These are phyloP conservation scores for Thamnophis sirtalis DNA, from an alignment of 2,113 vertebrate species.

Conservation along the genomic window DNA sequence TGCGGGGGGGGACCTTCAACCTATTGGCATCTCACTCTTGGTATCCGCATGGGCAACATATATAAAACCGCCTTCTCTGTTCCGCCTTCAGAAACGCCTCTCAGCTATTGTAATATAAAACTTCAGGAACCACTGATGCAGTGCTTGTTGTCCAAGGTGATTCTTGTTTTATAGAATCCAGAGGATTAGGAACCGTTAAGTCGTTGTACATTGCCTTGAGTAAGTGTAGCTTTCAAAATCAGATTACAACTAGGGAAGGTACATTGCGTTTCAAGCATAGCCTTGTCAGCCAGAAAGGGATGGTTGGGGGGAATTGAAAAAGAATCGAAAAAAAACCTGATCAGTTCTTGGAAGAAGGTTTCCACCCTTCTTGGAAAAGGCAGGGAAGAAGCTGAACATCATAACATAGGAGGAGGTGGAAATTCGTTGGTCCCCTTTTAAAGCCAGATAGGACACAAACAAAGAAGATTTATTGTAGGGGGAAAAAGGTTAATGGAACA, in stretches of 20 bases:
- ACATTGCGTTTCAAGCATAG: conserved; percentile 38
- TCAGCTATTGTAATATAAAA: conserved; percentile 11
- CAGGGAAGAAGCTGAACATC: accelerated
- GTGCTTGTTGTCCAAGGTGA: conserved; percentile 29
- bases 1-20: too few species aligned
- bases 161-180: conserved; percentile 30
- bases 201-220: conserved; percentile 49
- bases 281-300: conserved; percentile 18
- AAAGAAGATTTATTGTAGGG: conserved; percentile 3
- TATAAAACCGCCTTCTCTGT: conserved; percentile 26
- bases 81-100: neutral
- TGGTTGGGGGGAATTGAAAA: conserved; percentile 33
- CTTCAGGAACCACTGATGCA: conserved; percentile 23
- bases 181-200: conserved; percentile 39
- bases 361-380: neutral
- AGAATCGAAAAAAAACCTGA: too few species aligned
- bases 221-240: conserved; percentile 56
- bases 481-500: neutral
- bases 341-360: neutral
- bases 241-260: conserved; percentile 56
- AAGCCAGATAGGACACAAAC: conserved; percentile 28
- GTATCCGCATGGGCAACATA: conserved; percentile 16
- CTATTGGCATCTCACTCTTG: conserved; percentile 7
- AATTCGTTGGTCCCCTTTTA: neutral
- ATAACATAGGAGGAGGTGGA: neutral